A percentile compares a stretch with the other conserved stretches of the same genome.
Conservation (phyloP, 2,888 invertebrate genomes). For the Deilephila porcellus region DNA sequence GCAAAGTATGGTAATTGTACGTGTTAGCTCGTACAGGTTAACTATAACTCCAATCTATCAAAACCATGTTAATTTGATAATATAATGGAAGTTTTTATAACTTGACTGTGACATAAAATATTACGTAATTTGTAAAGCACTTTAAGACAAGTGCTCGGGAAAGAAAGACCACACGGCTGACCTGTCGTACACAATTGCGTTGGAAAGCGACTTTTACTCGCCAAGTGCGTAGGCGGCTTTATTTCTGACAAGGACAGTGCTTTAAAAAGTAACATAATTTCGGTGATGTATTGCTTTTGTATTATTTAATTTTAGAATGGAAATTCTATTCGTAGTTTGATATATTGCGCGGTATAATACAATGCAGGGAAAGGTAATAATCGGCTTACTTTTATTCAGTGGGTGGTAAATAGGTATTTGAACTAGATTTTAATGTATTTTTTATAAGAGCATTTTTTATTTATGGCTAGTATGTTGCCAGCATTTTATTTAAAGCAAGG, state of each 20-base stretch:
- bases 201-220: constrained; percentile 75
- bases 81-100: not conserved
- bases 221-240: constrained; percentile 69
- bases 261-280: constrained; percentile 59
- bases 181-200: constrained; percentile 67
- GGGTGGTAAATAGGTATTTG: constrained; percentile 14
- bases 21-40: no score
- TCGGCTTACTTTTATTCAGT: constrained; percentile 2
- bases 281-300: constrained; percentile 63
- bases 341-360: constrained; percentile 34
- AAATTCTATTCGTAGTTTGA: constrained; percentile 43
- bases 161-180: constrained; percentile 53
- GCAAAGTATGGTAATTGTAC: no score
- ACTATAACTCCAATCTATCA: no score
- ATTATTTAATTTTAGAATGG: constrained; percentile 53
- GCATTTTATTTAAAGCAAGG: not conserved
- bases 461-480: not conserved
- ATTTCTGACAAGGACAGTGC: constrained; percentile 63
- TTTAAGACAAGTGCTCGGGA: constrained; percentile 23
- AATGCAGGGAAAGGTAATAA: constrained; percentile 24
- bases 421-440: constrained; percentile 28
- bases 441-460: not conserved
- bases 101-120: not conserved
- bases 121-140: constrained; percentile 26
- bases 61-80: not conserved